A percentile compares a stretch with the other conserved stretches of the same genome.
Conservation (phyloP, 2,888 invertebrate genomes). For the Scrobipalpa costella region DNA sequence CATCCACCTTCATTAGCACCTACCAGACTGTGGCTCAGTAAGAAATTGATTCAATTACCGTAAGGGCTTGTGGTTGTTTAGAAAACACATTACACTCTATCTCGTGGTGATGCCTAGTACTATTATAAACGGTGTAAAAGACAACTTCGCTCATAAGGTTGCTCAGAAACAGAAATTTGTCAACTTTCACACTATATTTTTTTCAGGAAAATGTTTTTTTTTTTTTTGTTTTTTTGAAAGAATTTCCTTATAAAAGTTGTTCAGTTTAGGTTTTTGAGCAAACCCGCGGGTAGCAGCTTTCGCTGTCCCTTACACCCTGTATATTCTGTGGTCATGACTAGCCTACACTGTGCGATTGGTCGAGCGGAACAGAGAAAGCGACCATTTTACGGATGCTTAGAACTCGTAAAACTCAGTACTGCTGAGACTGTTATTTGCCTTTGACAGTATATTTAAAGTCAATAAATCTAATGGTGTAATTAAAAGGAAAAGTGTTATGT, state of each 20-base stretch:
- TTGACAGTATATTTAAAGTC: background rate
- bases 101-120: too few species aligned
- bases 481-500: background rate
- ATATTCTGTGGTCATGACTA: background rate
- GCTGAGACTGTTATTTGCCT: background rate
- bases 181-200: too few species aligned
- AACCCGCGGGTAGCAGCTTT: too few species aligned
- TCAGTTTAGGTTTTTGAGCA: too few species aligned
- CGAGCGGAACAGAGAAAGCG: slow-evolving; percentile 23
- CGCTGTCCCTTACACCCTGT: too few species aligned
- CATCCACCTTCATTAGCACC: background rate
- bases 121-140: too few species aligned
- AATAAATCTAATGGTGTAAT: background rate
- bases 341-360: background rate
- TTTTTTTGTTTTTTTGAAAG: too few species aligned
- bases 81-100: slow-evolving; percentile 13
- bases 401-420: background rate
- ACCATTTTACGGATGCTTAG: slow-evolving; percentile 14
- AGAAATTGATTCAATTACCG: background rate
- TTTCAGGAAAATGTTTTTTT: too few species aligned
- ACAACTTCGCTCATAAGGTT: too few species aligned
- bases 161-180: too few species aligned
- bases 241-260: too few species aligned
- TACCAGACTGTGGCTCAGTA: background rate
- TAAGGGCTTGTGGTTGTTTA: slow-evolving; percentile 3